These are phyloP conservation scores for Vireo altiloquus DNA, from an alignment of 2,113 vertebrate species.

Conservation along the genomic window DNA sequence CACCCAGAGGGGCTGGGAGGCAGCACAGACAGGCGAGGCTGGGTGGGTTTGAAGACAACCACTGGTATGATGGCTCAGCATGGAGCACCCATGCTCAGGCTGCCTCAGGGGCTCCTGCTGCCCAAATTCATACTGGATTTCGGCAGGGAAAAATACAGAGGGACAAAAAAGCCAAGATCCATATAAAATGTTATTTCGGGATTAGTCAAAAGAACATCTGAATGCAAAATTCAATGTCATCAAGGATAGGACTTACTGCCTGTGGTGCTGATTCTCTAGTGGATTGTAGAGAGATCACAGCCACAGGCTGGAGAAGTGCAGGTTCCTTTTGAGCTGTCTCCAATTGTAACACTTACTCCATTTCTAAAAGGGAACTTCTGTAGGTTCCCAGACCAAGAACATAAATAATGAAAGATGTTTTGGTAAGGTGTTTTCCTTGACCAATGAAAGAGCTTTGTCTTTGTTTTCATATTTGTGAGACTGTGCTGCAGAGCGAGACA, in stretches of 20 bases:
- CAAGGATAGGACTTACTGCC: background rate
- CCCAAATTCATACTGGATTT: background rate
- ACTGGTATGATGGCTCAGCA: rapidly evolving
- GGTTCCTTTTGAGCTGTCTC: too few relatives aligned
- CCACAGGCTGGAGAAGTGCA: too few relatives aligned
- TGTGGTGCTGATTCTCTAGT: too few relatives aligned
- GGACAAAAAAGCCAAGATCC: background rate
- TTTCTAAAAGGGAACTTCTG: too few relatives aligned
- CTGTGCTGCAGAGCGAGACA: too few relatives aligned
- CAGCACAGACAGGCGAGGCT: background rate
- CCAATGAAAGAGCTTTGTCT: too few relatives aligned
- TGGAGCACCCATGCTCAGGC: background rate
- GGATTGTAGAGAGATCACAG: too few relatives aligned
- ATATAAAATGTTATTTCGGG: background rate
- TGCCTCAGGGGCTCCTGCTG: background rate
- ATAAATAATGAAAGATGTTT: too few relatives aligned
- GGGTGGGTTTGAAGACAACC: rapidly evolving
- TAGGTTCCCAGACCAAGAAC: too few relatives aligned
- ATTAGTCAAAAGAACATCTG: background rate
- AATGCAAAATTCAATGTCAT: background rate
- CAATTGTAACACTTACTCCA: too few relatives aligned
- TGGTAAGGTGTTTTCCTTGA: too few relatives aligned
- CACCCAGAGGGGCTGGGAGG: background rate
- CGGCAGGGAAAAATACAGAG: background rate
- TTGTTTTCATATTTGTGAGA: too few relatives aligned